Evolutionary conservation across 2,888 invertebrate genomes (phyloP), one percentile per base, ranked within the genome.

Genomic region (Dichetophora obliterata): DNA sequence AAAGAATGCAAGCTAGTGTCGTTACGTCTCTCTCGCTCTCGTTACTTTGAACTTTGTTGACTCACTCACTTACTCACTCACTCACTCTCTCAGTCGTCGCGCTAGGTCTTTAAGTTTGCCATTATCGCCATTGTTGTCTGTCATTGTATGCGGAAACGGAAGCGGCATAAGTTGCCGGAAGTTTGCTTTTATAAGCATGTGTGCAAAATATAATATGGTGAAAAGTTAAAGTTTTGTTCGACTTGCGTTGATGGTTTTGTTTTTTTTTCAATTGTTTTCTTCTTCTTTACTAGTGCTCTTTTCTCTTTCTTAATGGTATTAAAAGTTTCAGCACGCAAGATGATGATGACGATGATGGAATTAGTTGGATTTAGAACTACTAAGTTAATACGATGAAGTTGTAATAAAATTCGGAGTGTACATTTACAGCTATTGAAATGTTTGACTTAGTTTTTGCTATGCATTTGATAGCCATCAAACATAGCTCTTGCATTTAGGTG

Each of bases 41-140:
- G 24, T 52, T 22, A 27, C 54, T 52, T 48, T 50, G 22, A 19
- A 31, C 65, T 37, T 31, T 34, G 3, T 70, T 70, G 70, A n/a
- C 54, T 16, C 59, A 70, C 78, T 77, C 78, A 75, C 74, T 8
- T 19, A 43, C 43, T 43, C 43, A 43, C 11, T 43, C 43, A 43
- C 11, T 43, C 43, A 43, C 43, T 14, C 11, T 11, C 43, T 43
- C 6, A 43, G 57, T 24, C 57, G 24, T 24, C 19, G 22, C 27
- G 57, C 24, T 9, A 5, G 54, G n/a, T 54, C 54, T 79, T 83
- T 52, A 43, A 71, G 65, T 71, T 65, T 59, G 34, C 81, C 82
- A 80, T 85, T 82, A 83, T 82, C 82, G 83, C 81, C 83, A 81
- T 84, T 84, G 83, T 84, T 84, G 85, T 84, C 82, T 84, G 83